These are phyloP conservation scores for Ianthella basta DNA, from an alignment of 37 sponge, comb jelly and placozoan species.

Conservation along the genomic window DNA sequence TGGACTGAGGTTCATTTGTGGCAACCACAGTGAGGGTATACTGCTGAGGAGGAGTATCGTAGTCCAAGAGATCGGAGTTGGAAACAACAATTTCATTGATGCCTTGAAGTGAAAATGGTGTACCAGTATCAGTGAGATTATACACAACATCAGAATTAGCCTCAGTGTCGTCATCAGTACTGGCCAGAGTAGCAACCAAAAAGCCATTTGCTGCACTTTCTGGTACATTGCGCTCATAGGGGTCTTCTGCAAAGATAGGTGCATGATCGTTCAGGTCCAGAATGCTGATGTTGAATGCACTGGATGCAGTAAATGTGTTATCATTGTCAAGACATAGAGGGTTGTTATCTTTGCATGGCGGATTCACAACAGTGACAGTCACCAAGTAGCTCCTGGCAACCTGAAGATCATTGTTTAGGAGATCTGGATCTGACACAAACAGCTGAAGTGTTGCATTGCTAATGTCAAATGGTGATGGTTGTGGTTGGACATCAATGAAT, in stretches of 20 bases:
- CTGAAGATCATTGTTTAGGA: slow-evolving; percentile 1
- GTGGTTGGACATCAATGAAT: slow-evolving; percentile 30
- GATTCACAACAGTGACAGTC: slow-evolving; percentile 2
- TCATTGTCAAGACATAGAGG: neutral
- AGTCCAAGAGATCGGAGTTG: slow-evolving; percentile 41
- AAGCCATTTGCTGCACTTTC: slow-evolving; percentile 38
- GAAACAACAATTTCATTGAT: slow-evolving; percentile 29
- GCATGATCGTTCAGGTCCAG: slow-evolving; percentile 66
- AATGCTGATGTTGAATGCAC: slow-evolving; percentile 32
- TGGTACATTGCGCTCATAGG: slow-evolving; percentile 15
- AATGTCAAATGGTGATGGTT: slow-evolving; percentile 22
- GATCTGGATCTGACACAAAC: slow-evolving; percentile 9
- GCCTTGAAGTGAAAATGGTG: slow-evolving; percentile 51
- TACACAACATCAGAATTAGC: slow-evolving; percentile 49
- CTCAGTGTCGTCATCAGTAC: slow-evolving; percentile 57
- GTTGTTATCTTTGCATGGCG: slow-evolving; percentile 8
- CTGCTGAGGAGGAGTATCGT: slow-evolving; percentile 24
- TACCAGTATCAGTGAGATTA: slow-evolving; percentile 29
- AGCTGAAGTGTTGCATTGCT: neutral
- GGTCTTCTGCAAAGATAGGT: slow-evolving; percentile 39
- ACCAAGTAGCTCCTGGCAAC: neutral
- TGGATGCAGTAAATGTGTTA: slow-evolving; percentile 26
- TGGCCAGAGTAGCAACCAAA: slow-evolving; percentile 23
- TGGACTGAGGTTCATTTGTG: slow-evolving; percentile 33
- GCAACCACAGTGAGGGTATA: slow-evolving; percentile 49